Conservation (phyloP, 92 coral and sea anemone species). For the Zoanthus gigantus region DNA sequence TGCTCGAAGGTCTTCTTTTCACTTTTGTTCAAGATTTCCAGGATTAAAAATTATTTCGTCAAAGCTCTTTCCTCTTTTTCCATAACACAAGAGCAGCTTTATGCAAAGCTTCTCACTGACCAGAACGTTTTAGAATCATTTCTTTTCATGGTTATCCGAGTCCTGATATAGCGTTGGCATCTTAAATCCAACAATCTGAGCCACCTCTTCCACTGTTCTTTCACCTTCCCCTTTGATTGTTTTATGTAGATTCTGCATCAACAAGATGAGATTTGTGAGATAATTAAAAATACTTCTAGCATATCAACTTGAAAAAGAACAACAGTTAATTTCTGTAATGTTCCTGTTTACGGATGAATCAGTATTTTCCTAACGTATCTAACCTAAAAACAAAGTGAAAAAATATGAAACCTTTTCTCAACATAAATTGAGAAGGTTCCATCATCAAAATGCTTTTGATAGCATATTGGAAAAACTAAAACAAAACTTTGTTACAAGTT, state of each 20-base stretch:
- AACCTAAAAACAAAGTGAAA: no score
- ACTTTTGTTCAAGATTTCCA: background rate
- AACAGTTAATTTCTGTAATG: background rate
- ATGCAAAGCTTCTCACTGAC: background rate
- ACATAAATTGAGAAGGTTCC: no score
- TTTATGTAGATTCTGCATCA: slow-evolving; percentile 9
- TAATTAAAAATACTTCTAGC: background rate
- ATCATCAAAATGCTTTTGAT: no score
- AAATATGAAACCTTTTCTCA: no score
- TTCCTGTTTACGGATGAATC: no score
- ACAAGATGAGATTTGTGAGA: background rate
- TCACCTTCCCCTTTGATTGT: slow-evolving; percentile 39
- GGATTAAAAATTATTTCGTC: background rate
- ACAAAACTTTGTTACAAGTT: no score
- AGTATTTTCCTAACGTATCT: no score
- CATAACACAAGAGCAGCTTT: background rate
- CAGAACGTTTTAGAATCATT: background rate
- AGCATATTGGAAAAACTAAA: no score
- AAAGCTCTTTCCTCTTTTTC: background rate
- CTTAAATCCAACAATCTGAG: slow-evolving; percentile 31
- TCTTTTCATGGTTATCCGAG: background rate
- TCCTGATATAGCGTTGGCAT: slow-evolving; percentile 33
- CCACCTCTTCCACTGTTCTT: slow-evolving; percentile 40
- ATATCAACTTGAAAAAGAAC: background rate
- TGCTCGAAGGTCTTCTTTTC: background rate